Evolutionary conservation across 2,888 invertebrate species (phyloP), one percentile per base, ranked within the genome.

Genomic region (Stenodema calcarata): DNA sequence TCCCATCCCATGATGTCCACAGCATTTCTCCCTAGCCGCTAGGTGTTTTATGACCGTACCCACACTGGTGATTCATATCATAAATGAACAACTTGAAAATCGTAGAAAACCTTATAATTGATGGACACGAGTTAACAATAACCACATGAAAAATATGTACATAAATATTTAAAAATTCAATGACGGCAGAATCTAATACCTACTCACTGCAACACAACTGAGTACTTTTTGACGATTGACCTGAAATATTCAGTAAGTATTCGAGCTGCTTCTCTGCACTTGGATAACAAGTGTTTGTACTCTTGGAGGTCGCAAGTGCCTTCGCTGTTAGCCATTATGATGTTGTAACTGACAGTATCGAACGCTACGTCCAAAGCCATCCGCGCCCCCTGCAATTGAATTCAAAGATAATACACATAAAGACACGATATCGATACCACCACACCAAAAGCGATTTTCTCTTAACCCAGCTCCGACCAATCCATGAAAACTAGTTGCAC

Each of bases 361-460:
- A 96, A 97, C 0, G 95, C 95, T 90, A 95, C 95, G 78, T 94
- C 94, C 90, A 96, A 94, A 81, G 92, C 92, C 0, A 95, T 95
- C 81, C 92, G 91, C 0, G 94, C 92, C 6, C 91, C 91, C 89
- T 93, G 92, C 14, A 82, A 87, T 16, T 44, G 86, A 88, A 79
- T 42, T 79, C 23, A 30, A 84, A 86, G 54, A 78, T 79, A 78
- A 82, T 50, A 11, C 4, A 82, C 35, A 28, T 62, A n/a, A 62
- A 82, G 9, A 1, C 23, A 69, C 4, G 73, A 28, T 73, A 73
- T 54, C 54, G n/a, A n/a, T n/a, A 28, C n/a, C 3, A 27, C n/a
- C 4, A 73, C n/a, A n/a, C n/a, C n/a, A n/a, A n/a, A n/a, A n/a
- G n/a, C n/a, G n/a, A n/a, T n/a, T n/a, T n/a, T n/a, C n/a, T n/a